Evolutionary conservation across 2,888 invertebrate species (phyloP), one percentile per base, ranked within the genome.

Genomic region (Metalampra italica): DNA sequence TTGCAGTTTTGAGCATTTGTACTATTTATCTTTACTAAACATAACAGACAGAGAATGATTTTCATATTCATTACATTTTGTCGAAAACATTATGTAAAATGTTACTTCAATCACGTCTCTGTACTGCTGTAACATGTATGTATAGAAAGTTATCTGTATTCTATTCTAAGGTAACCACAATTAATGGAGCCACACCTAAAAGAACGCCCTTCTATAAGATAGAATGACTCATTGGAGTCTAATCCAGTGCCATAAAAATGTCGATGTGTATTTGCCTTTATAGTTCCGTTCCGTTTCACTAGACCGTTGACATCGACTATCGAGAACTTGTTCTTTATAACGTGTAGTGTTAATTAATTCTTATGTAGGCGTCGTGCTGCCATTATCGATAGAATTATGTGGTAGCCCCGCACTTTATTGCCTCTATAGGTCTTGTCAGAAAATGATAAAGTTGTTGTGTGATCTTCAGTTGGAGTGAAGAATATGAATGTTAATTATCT

Each of bases 301-400:
- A 67, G 75, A 80, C 68, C 78, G 69, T 79, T 79, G 78, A 80
- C 79, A 78, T 80, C 75, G 71, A 66, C 62, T 66, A 71, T 76
- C 72, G 69, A 80, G 71, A 86, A 85, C 85, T 71, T 66, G 83
- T 84, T 81, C 66, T 66, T 70, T 71, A 66, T 73, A 75, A 68
- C 78, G 72, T 77, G 75, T 77, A 68, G 79, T 85, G 86, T 82
- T 88, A 88, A 88, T 88, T 87, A 86, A 86, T 85, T 82, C 82
- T 64, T 72, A 78, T 72, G 86, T 86, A 76, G 87, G 87, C 82
- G 87, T 79, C 65, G 68, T 68, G 70, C 71, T 67, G 71, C 78
- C 74, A 83, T 83, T 82, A 83, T 83, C 80, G 82, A 84, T 75
- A 79, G 75, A 81, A 83, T 82, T 75, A 80, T 84, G 79, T 84